Percentiles rank a stretch among this genome's conserved stretches.
Conservation (phyloP, 2,113 vertebrate genomes). For the Sialia sialis region DNA sequence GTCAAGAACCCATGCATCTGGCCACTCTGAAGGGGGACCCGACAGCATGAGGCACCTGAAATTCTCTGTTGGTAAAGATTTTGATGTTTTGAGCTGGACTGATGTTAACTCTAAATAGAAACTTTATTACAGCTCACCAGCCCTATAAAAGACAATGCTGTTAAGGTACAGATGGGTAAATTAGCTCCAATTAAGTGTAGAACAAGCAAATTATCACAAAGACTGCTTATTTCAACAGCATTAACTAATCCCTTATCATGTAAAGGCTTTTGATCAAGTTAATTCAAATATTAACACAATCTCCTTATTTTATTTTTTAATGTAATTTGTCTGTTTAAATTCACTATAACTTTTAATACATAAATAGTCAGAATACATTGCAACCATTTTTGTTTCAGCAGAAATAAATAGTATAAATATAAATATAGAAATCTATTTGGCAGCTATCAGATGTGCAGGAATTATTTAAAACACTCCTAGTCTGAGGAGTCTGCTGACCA, state of each 20-base stretch:
- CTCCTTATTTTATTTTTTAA: not conserved
- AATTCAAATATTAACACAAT: not conserved
- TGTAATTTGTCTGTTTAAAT: not conserved
- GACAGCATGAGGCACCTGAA: not conserved
- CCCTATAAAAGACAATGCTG: not conserved
- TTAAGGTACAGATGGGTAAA: not conserved
- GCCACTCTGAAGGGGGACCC: not conserved
- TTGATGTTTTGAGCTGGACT: not conserved
- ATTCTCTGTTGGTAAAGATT: not conserved
- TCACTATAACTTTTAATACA: not conserved
- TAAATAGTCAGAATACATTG: not conserved
- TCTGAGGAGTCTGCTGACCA: not conserved
- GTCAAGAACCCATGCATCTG: not conserved
- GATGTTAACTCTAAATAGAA: not conserved
- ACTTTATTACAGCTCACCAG: not conserved
- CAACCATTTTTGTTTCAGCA: not conserved
- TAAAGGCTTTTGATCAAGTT: not conserved
- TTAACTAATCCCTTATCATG: not conserved
- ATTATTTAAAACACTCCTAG: slow-evolving; percentile 1
- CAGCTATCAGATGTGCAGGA: not conserved
- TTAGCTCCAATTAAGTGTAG: not conserved
- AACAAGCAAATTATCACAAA: not conserved
- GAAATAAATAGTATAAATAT: not conserved
- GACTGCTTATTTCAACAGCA: not conserved
- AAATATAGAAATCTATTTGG: not conserved